A percentile compares a stretch with the other conserved stretches of the same genome.
These are phyloP conservation scores for Sussaba pulchella DNA, from an alignment of 2,888 invertebrate species.

Conservation along the genomic window DNA sequence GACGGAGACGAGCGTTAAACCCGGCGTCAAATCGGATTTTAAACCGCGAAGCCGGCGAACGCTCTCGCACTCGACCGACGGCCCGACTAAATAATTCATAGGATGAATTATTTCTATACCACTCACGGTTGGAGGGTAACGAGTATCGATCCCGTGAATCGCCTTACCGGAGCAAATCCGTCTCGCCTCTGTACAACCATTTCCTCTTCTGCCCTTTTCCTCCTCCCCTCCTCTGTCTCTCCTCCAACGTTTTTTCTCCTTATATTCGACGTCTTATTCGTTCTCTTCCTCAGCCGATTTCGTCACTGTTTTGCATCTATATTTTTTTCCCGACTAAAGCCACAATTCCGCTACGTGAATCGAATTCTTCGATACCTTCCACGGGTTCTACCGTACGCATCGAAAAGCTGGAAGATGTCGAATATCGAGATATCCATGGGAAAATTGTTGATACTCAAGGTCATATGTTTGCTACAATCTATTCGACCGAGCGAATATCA, in stretches of 20 bases:
- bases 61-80: slow-evolving; percentile 60
- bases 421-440: not conserved
- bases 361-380: slow-evolving; percentile 13
- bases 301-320: slow-evolving; percentile 34
- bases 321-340: slow-evolving; percentile 56
- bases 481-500: too few species aligned
- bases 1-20: slow-evolving; percentile 16
- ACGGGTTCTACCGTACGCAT: not conserved
- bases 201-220: not conserved
- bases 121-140: slow-evolving; percentile 69
- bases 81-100: slow-evolving; percentile 80
- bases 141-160: slow-evolving; percentile 75
- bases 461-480: too few species aligned
- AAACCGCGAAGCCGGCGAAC: slow-evolving; percentile 67
- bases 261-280: not conserved
- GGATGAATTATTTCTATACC: slow-evolving; percentile 80
- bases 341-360: slow-evolving; percentile 27
- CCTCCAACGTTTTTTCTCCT: not conserved
- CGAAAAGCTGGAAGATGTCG: not conserved
- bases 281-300: not conserved
- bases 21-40: slow-evolving; percentile 77
- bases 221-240: not conserved
- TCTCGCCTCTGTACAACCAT: slow-evolving; percentile 20
- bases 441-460: not conserved
- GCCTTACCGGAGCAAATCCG: slow-evolving; percentile 64